phyloP scores from a whole-genome alignment of 2,797 vertebrate species.

The Falco rusticolus region DNA sequence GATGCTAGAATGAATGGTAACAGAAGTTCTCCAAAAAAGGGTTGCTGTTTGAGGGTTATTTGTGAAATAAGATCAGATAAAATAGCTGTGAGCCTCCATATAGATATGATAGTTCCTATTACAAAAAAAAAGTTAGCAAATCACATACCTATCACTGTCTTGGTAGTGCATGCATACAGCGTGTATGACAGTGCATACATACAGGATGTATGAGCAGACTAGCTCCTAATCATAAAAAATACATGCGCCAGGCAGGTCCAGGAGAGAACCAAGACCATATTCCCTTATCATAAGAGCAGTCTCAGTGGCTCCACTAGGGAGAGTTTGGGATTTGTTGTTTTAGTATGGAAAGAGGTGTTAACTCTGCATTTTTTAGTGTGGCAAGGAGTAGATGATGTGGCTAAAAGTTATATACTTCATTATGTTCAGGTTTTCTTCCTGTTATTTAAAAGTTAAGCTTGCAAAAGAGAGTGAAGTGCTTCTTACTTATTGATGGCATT shows the following conservation, averaged over 20 bases:
- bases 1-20: neutral
- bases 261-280: neutral
- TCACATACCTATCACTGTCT: neutral
- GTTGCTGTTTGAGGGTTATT: neutral
- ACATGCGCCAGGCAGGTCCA: neutral
- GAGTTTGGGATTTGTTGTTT: neutral
- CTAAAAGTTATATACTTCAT: neutral
- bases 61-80: neutral
- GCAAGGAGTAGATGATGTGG: neutral
- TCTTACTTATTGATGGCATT: neutral
- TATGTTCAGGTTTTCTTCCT: neutral
- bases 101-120: neutral
- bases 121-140: neutral
- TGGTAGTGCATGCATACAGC: too few species aligned
- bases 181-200: neutral
- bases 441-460: neutral
- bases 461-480: neutral
- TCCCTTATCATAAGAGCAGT: neutral
- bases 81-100: neutral
- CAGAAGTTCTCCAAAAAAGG: neutral
- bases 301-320: neutral
- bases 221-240: neutral
- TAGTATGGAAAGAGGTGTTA: neutral
- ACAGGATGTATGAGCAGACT: neutral
- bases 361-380: neutral